A percentile compares a stretch with the other conserved stretches of the same genome.
phyloP scores from a whole-genome alignment of 2,797 vertebrate species.

The Podargus strigoides region DNA sequence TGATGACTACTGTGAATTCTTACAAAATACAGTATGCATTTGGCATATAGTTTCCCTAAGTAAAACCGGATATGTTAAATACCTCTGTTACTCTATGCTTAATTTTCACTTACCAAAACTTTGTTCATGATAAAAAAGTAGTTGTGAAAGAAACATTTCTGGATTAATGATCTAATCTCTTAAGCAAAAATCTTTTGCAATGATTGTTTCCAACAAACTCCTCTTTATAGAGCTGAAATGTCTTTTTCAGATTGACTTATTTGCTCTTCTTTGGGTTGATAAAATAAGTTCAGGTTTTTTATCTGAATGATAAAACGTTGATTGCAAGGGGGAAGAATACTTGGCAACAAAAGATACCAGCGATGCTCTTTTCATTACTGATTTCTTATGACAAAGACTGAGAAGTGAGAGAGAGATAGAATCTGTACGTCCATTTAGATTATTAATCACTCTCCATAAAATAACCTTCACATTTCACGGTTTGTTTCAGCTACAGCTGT shows the following conservation, averaged over 20 bases:
- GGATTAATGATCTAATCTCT: neutral
- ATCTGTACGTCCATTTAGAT: neutral
- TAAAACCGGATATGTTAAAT: neutral
- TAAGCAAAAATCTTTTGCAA: neutral
- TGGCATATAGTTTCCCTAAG: neutral
- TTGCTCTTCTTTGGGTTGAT: neutral
- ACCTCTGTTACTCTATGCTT: neutral
- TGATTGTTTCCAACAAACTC: neutral
- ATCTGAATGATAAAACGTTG: neutral
- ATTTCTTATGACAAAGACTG: neutral
- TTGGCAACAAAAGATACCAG: neutral
- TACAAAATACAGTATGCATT: neutral
- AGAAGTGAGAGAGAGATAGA: neutral
- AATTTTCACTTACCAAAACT: neutral
- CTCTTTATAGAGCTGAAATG: neutral
- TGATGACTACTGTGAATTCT: neutral
- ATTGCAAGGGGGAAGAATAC: neutral
- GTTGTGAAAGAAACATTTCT: neutral
- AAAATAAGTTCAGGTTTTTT: neutral
- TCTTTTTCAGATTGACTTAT: neutral
- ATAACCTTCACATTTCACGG: neutral
- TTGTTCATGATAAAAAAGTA: neutral
- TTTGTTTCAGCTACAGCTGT: neutral
- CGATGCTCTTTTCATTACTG: neutral
- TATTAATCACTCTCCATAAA: neutral